Conservation (phyloP, 2,888 invertebrate species). For the Labia minor region DNA sequence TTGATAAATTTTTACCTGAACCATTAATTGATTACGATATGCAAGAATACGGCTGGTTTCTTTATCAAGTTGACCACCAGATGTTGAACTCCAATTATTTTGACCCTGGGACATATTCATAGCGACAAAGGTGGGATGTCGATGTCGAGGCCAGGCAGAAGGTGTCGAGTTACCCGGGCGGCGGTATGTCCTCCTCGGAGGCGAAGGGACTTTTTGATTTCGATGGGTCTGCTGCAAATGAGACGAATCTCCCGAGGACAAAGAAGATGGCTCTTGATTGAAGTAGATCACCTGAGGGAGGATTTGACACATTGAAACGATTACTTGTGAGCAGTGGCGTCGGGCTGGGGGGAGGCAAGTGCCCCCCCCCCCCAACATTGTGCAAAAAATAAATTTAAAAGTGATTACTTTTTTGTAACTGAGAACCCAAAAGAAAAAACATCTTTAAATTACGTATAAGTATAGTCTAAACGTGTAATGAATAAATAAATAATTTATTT, state of each 20-base stretch:
- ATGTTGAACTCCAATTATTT: background rate
- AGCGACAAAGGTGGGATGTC: background rate
- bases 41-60: background rate
- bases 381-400: too few relatives aligned
- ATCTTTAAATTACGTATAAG: too few relatives aligned
- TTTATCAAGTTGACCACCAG: background rate
- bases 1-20: background rate
- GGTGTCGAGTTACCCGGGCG: background rate
- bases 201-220: background rate
- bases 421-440: too few relatives aligned
- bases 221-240: background rate
- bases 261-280: background rate
- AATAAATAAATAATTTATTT: too few relatives aligned
- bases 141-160: background rate
- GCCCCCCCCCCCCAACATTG: too few relatives aligned
- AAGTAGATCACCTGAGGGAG: background rate
- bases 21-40: background rate
- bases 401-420: too few relatives aligned
- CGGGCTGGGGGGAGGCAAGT: too few relatives aligned
- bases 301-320: too few relatives aligned
- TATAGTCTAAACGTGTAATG: too few relatives aligned
- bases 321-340: too few relatives aligned
- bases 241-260: background rate
- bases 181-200: background rate
- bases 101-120: background rate